Conservation (phyloP, 2,113 vertebrate species). For the Cheilinus undulatus region DNA sequence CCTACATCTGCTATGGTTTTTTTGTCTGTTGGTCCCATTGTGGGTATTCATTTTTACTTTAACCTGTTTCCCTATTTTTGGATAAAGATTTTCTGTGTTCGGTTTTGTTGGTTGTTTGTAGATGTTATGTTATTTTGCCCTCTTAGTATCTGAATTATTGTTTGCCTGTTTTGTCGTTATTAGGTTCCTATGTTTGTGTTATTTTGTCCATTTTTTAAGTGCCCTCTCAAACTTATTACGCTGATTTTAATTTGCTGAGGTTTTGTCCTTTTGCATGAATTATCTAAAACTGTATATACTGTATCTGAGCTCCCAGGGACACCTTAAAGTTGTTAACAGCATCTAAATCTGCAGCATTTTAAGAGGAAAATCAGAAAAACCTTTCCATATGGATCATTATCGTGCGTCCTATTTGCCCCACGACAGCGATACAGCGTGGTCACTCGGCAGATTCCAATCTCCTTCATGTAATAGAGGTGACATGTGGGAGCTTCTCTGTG, state of each 20-base stretch:
- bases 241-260: background rate
- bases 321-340: background rate
- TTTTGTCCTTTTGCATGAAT: background rate
- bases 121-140: too few species aligned
- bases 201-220: background rate
- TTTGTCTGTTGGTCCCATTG: background rate
- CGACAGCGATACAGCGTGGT: constrained; percentile 26
- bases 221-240: background rate
- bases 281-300: background rate
- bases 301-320: background rate
- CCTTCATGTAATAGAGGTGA: constrained; percentile 68
- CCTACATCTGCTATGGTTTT: too few species aligned
- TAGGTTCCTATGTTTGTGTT: background rate
- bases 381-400: constrained; percentile 19
- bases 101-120: background rate
- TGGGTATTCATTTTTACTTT: too few species aligned
- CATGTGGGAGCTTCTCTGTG: constrained; percentile 50
- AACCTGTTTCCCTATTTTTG: too few species aligned
- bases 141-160: background rate
- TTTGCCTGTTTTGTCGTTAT: background rate
- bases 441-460: constrained; percentile 63
- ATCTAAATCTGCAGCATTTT: constrained; percentile 26
- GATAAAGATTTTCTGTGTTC: too few species aligned
- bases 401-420: constrained; percentile 17
- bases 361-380: constrained; percentile 8